phyloP scores from a whole-genome alignment of 2,797 vertebrate species.

The Craterocephalus amniculus region DNA sequence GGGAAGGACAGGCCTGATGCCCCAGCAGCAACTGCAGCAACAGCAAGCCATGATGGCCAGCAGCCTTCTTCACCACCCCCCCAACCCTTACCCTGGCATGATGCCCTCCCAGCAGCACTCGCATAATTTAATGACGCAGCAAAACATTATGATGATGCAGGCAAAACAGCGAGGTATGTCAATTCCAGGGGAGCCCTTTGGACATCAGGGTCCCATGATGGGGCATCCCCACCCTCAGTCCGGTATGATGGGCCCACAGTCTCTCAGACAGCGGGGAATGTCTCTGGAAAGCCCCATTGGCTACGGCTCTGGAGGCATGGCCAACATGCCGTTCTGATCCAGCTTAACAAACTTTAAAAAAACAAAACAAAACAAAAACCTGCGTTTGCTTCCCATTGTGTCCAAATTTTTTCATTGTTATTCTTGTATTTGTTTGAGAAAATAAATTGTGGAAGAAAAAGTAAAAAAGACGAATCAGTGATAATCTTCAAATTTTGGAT shows the following conservation, averaged over 20 bases:
- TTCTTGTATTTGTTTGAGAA: constrained; percentile 70
- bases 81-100: constrained; percentile 84
- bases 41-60: constrained; percentile 90
- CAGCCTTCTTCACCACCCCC: constrained; percentile 84
- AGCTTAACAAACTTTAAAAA: constrained; percentile 52
- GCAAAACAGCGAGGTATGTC: constrained; percentile 92
- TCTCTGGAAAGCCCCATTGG: constrained; percentile 93
- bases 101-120: constrained; percentile 88
- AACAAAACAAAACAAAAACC: constrained; percentile 8
- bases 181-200: constrained; percentile 91
- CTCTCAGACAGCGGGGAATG: constrained; percentile 94
- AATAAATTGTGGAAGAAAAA: constrained; percentile 39
- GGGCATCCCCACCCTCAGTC: constrained; percentile 89
- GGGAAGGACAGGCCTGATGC: constrained; percentile 92
- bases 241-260: constrained; percentile 93
- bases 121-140: constrained; percentile 95
- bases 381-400: constrained; percentile 61
- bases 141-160: constrained; percentile 98
- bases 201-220: constrained; percentile 92
- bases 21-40: constrained; percentile 86
- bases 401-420: constrained; percentile 73
- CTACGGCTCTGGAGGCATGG: constrained; percentile 92
- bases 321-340: constrained; percentile 93
- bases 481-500: constrained; percentile 70
- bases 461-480: constrained; percentile 53